A percentile compares a stretch with the other conserved stretches of the same genome.
These are phyloP conservation scores for Fregetta grallaria DNA, from an alignment of 2,113 vertebrate genomes.

Conservation along the genomic window DNA sequence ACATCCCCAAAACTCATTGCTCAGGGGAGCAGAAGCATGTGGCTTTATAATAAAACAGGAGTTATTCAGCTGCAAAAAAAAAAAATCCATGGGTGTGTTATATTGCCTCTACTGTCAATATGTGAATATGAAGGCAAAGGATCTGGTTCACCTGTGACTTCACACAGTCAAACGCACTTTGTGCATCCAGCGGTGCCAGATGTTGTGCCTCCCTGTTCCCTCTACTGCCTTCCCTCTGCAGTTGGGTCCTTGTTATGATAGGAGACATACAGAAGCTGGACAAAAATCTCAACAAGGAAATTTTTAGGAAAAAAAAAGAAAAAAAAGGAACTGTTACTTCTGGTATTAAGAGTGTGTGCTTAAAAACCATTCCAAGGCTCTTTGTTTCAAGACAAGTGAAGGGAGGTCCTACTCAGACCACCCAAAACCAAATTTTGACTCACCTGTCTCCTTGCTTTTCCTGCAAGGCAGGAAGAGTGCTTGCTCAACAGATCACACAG, in stretches of 20 bases:
- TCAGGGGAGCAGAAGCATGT: background rate
- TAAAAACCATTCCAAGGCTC: background rate
- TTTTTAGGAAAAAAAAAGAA: background rate
- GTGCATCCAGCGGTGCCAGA: background rate
- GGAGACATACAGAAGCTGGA: background rate
- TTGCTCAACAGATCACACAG: background rate
- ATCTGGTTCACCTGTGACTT: background rate
- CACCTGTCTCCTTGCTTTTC: background rate
- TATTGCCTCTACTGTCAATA: background rate
- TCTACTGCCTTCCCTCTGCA: background rate
- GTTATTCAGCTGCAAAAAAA: background rate
- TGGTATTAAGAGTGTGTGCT: background rate
- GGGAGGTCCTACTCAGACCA: background rate
- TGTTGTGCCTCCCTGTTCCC: background rate
- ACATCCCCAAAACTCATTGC: background rate
- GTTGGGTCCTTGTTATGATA: background rate
- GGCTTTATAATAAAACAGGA: background rate
- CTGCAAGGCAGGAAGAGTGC: background rate
- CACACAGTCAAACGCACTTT: background rate
- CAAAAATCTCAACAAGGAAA: background rate
- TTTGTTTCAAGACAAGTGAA: background rate
- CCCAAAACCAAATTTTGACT: background rate
- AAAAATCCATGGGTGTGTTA: background rate
- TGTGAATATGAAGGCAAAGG: background rate
- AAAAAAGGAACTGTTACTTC: background rate